phyloP scores from a whole-genome alignment of 1,140 invertebrate species.

The Eciton burchellii region DNA sequence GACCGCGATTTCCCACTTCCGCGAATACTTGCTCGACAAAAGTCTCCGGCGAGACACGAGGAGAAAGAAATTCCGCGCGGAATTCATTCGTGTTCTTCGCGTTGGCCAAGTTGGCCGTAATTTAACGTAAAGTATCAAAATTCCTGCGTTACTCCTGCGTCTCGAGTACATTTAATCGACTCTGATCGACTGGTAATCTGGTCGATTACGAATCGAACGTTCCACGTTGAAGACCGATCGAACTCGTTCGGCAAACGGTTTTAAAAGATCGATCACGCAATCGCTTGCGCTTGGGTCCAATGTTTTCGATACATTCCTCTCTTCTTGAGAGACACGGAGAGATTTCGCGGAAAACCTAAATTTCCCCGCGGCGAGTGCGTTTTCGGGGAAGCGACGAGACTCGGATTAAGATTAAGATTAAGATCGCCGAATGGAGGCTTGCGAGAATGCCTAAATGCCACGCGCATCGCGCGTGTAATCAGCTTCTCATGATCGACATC shows the following conservation, averaged over 20 bases:
- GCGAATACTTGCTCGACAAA: neutral
- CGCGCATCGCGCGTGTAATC: no score
- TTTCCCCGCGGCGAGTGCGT: neutral
- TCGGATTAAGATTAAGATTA: neutral
- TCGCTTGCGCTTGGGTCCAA: constrained; percentile 14
- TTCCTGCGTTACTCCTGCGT: neutral
- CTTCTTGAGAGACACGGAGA: neutral
- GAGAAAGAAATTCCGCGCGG: no score
- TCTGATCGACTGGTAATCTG: no score
- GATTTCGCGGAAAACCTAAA: neutral
- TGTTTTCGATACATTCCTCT: neutral
- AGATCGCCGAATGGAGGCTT: neutral
- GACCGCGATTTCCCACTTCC: neutral
- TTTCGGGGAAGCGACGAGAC: constrained; percentile 19
- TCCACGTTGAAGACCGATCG: constrained; percentile 48
- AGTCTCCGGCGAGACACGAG: no score
- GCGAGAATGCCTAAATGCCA: neutral
- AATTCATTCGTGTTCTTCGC: no score
- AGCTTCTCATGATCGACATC: neutral
- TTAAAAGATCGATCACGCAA: constrained; percentile 51
- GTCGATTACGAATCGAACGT: constrained; percentile 34
- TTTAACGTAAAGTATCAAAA: neutral
- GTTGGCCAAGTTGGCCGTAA: neutral
- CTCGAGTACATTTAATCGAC: no score
- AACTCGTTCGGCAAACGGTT: constrained; percentile 6